Conservation (phyloP, 2,888 invertebrate species). For the Tridacna crocea region DNA sequence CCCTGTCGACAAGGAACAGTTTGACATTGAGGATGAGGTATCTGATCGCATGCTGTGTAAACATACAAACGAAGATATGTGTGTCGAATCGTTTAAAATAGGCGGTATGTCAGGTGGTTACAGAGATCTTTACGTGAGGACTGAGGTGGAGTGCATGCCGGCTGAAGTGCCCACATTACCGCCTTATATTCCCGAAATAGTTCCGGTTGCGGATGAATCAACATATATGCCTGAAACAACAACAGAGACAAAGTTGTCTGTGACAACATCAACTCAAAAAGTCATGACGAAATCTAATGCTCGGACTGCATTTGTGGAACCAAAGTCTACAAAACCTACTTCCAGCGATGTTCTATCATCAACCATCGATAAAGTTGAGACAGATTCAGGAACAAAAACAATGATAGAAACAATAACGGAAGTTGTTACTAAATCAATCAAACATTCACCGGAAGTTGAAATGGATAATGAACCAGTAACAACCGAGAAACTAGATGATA, state of each 20-base stretch:
- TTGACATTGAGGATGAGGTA: background rate
- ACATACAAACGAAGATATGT: constrained; percentile 27
- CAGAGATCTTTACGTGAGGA: constrained; percentile 35
- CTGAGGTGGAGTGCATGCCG: constrained; percentile 14
- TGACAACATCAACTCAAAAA: background rate
- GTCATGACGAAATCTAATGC: no score
- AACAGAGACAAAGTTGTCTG: background rate
- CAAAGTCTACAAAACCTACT: no score
- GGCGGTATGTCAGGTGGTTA: constrained; percentile 41
- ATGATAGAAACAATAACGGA: no score
- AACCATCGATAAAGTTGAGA: no score
- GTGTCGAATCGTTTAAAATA: constrained; percentile 47
- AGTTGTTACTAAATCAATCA: no score
- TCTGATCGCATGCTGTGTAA: constrained; percentile 25
- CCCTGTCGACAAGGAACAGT: constrained; percentile 23
- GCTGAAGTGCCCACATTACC: background rate
- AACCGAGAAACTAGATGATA: background rate
- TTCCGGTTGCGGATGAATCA: background rate
- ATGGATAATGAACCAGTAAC: no score
- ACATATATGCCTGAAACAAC: background rate
- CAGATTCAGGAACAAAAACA: no score
- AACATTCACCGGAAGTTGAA: no score
- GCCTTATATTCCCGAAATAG: background rate
- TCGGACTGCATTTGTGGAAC: no score
- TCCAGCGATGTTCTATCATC: no score